phyloP scores from a whole-genome alignment of 1,140 invertebrate species.

The Papilio machaon region DNA sequence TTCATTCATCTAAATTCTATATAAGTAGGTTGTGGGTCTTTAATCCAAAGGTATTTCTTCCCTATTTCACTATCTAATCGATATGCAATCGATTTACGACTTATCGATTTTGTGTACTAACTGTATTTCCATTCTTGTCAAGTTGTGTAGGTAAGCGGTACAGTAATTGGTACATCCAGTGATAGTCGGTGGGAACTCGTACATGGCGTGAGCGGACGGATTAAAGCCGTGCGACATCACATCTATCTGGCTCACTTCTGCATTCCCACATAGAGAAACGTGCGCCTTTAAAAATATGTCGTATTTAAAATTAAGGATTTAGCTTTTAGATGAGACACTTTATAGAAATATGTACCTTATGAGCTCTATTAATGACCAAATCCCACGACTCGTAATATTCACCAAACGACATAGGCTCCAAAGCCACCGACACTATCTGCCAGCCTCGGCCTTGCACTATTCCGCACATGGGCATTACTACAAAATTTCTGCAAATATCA shows the following conservation, averaged over 20 bases:
- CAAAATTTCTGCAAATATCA: slow-evolving; percentile 63
- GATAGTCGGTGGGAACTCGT: slow-evolving; percentile 71
- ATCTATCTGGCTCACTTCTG: slow-evolving; percentile 67
- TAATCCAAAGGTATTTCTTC: too few relatives aligned
- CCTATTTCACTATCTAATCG: too few relatives aligned
- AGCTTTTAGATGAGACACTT: background rate
- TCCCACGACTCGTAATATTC: slow-evolving; percentile 75
- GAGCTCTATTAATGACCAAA: slow-evolving; percentile 65
- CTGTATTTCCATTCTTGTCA: slow-evolving; percentile 76
- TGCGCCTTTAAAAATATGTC: slow-evolving; percentile 49
- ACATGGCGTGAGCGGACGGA: slow-evolving; percentile 65
- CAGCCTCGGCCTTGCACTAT: slow-evolving; percentile 70
- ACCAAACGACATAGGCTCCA: slow-evolving; percentile 69
- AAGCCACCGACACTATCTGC: slow-evolving; percentile 73
- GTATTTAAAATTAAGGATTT: slow-evolving; percentile 15
- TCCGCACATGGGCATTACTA: slow-evolving; percentile 74
- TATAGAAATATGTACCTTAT: slow-evolving; percentile 58
- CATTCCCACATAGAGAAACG: slow-evolving; percentile 62
- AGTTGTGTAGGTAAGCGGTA: slow-evolving; percentile 69
- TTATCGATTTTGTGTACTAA: slow-evolving; percentile 43
- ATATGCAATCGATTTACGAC: background rate
- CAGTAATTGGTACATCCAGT: slow-evolving; percentile 72
- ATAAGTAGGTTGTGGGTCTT: too few relatives aligned
- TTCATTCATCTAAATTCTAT: too few relatives aligned
- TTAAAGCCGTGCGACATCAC: slow-evolving; percentile 72